Base-by-base conservation (phyloP, 2,113 vertebrate species). In the Chelonoidis abingdonii region DNA sequence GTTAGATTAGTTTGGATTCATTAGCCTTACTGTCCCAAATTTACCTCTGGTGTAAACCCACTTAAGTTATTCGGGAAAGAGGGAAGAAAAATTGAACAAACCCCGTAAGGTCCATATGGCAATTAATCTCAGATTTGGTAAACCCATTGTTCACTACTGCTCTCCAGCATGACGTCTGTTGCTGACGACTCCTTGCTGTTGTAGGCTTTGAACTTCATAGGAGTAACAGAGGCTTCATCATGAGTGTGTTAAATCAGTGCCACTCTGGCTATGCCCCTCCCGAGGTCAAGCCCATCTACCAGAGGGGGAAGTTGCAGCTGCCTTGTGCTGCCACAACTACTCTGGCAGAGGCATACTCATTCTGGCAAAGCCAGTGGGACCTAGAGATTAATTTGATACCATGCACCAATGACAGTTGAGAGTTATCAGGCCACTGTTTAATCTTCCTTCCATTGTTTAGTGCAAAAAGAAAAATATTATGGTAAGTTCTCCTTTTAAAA, bases 371-470 rank as follows among this genome's bases (percentile, higher is more conserved):
- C 44, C 91, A 87, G 89, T 31, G 35, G 4, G 22, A 93, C 59
- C n/a, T 50, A 38, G 8, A 75, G n/a, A 87, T 7, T 83, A 85
- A 94, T 8, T 90, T 41, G 81, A 92, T 95, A 92, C 92, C 41
- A 92, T 82, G 85, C 24, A 87, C 41, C 21, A 69, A 38, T 76
- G 47, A 31, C 24, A 87, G 47, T 89, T 85, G 22, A 10, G 78
- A 25, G n/a, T 22, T 75, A 21, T 41, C n/a, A 75, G 93, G 25
- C 4, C 83, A 88, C 56, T 83, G 88, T 22, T 3, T 16, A 83
- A 35, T 27, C 7, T 41, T 85, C 5, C 53, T 29, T 89, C 85
- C n/a, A 27, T 87, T n/a, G 80, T 69, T 94, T 87, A 50, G 35
- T 47, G 6, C 80, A 89, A 7, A 53, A 75, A 75, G n/a, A 41